Percentiles rank a stretch among this genome's conserved stretches.
phyloP scores from a whole-genome alignment of 2,888 invertebrate species.

The Chrysolina oricalcia region DNA sequence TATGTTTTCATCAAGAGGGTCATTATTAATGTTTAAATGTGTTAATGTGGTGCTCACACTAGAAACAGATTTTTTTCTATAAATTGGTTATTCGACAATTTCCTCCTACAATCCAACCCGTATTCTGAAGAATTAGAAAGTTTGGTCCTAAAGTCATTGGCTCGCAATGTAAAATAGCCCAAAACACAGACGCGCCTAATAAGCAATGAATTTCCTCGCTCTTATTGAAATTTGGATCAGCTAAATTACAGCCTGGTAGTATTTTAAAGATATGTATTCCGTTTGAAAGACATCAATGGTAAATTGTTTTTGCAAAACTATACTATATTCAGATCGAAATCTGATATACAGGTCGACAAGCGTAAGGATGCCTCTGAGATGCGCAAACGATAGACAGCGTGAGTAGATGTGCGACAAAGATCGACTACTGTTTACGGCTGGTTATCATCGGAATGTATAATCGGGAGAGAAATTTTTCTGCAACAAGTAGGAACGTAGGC shows the following conservation, averaged over 20 bases:
- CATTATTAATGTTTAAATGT: background rate
- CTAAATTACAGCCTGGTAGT: constrained; percentile 21
- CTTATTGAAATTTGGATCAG: constrained; percentile 39
- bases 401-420: no score
- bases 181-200: constrained; percentile 38
- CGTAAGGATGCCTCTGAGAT: no score
- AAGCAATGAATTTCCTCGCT: constrained; percentile 36
- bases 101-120: constrained; percentile 38
- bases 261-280: constrained; percentile 25
- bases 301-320: constrained; percentile 33
- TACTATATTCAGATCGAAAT: background rate
- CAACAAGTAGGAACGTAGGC: no score
- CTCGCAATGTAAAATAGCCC: constrained; percentile 29
- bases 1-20: constrained; percentile 17
- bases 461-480: no score
- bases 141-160: constrained; percentile 32
- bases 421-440: no score
- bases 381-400: no score
- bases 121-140: constrained; percentile 31
- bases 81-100: constrained; percentile 16
- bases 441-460: no score
- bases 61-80: background rate
- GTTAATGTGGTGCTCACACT: background rate
- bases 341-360: no score
- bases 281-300: constrained; percentile 27